Evolutionary conservation across 2,113 vertebrate species (phyloP).

Genomic region (Platanista minor): DNA sequence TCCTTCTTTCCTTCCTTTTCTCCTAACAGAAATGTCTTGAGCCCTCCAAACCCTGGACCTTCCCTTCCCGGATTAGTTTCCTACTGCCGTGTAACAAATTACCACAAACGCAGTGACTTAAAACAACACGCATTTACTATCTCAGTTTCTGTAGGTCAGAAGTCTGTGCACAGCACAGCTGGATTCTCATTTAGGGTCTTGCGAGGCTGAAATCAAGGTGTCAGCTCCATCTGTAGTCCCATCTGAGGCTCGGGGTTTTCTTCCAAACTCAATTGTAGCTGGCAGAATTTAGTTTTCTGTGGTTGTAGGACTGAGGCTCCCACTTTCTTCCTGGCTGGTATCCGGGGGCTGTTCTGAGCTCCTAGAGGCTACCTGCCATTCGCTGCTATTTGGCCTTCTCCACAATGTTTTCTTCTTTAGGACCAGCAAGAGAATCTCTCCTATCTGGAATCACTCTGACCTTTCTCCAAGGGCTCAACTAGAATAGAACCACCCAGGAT

Average conservation of each 20-base stretch:
- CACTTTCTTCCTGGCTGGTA: background rate
- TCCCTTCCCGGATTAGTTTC: background rate
- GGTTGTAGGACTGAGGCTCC: background rate
- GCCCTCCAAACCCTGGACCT: background rate
- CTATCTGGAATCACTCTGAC: background rate
- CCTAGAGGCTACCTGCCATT: background rate
- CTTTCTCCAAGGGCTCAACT: background rate
- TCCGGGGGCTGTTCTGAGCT: background rate
- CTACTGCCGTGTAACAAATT: background rate
- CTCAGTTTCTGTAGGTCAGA: background rate
- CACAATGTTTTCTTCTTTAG: background rate
- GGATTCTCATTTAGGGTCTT: background rate
- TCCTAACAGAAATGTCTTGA: background rate
- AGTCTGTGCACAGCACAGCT: background rate
- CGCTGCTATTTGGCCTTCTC: background rate
- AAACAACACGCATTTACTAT: background rate
- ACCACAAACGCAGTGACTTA: background rate
- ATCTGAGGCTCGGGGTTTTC: background rate
- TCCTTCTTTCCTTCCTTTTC: background rate
- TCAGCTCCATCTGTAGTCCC: background rate
- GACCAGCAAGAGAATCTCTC: background rate
- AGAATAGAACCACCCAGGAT: background rate
- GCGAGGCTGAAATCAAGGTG: background rate
- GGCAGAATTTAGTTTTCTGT: background rate
- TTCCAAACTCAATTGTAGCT: background rate